Conservation (phyloP, 2,797 vertebrate genomes). For the Miichthys miiuy region DNA sequence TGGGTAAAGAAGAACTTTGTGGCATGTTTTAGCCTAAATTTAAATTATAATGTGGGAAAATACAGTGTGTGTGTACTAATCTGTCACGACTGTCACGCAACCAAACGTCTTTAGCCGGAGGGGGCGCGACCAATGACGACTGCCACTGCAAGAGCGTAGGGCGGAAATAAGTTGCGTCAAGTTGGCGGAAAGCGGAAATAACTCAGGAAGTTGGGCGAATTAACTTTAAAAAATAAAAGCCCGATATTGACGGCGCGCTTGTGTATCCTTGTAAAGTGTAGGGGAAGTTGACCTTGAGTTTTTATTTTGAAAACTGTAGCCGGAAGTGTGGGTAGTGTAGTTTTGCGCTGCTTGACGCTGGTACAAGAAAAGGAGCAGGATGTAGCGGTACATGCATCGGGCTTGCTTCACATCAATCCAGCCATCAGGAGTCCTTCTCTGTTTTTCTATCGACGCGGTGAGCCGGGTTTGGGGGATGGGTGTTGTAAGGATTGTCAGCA, state of each 20-base stretch:
- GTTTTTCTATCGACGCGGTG: conserved; percentile 31
- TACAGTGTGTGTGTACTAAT: neutral
- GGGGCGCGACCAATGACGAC: conserved; percentile 68
- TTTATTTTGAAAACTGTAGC: conserved; percentile 47
- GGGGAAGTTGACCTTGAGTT: accelerated
- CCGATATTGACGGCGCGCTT: accelerated
- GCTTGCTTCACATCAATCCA: conserved; percentile 41
- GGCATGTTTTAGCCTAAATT: neutral
- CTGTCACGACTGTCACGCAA: conserved; percentile 35
- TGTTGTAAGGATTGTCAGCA: conserved; percentile 37
- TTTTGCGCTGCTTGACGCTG: accelerated
- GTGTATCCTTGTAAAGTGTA: accelerated
- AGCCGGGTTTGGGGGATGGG: conserved; percentile 66
- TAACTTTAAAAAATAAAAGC: conserved; percentile 21
- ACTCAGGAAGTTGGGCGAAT: neutral
- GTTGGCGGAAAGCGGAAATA: neutral
- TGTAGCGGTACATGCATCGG: conserved; percentile 74
- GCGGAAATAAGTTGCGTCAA: conserved; percentile 52
- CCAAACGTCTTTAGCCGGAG: conserved; percentile 54
- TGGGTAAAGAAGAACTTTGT: accelerated
- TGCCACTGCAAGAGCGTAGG: conserved; percentile 14
- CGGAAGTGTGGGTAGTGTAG: conserved; percentile 28
- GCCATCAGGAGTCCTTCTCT: conserved; percentile 18
- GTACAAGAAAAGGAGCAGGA: conserved; percentile 53
- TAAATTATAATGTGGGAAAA: neutral